These are phyloP conservation scores for Drosophila atroscutellata DNA, from an alignment of 2,888 invertebrate genomes.

Conservation along the genomic window DNA sequence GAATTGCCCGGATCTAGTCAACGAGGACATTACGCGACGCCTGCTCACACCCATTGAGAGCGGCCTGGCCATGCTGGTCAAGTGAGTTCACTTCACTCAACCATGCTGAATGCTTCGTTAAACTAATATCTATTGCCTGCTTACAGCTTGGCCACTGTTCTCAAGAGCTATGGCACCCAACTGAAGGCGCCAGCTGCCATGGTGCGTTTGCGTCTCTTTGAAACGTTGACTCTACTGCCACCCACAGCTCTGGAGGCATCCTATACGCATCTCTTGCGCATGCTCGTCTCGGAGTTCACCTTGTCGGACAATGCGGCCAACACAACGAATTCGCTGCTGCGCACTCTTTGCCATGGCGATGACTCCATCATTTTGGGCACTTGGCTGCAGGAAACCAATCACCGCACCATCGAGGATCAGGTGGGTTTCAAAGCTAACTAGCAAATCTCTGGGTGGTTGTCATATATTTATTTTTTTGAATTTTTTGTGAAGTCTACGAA, in stretches of 20 bases:
- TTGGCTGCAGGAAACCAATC: constrained; percentile 98
- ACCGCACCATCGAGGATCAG: constrained; percentile 98
- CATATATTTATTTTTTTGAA: background rate
- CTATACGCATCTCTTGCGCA: constrained; percentile 94
- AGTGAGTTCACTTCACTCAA: constrained; percentile 87
- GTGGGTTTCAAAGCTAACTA: constrained; percentile 85
- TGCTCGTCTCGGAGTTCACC: constrained; percentile 97
- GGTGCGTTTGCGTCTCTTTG: constrained; percentile 96
- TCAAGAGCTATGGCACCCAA: constrained; percentile 95
- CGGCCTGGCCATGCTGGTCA: constrained; percentile 96
- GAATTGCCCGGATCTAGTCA: constrained; percentile 95
- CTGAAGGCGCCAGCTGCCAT: constrained; percentile 97
- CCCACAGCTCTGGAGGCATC: constrained; percentile 93
- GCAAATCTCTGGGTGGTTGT: background rate
- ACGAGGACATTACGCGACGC: constrained; percentile 95
- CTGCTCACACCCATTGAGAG: constrained; percentile 97
- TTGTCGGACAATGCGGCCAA: constrained; percentile 96
- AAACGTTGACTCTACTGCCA: constrained; percentile 92
- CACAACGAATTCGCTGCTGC: constrained; percentile 93
- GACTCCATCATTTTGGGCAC: constrained; percentile 97
- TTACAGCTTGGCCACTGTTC: constrained; percentile 91
- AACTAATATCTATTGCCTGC: background rate
- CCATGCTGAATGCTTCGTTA: background rate
- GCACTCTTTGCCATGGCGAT: constrained; percentile 93
- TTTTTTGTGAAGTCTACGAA: constrained; percentile 6